Base-by-base conservation (phyloP, 2,888 invertebrate species). In the Lycocerus yunnanus region DNA sequence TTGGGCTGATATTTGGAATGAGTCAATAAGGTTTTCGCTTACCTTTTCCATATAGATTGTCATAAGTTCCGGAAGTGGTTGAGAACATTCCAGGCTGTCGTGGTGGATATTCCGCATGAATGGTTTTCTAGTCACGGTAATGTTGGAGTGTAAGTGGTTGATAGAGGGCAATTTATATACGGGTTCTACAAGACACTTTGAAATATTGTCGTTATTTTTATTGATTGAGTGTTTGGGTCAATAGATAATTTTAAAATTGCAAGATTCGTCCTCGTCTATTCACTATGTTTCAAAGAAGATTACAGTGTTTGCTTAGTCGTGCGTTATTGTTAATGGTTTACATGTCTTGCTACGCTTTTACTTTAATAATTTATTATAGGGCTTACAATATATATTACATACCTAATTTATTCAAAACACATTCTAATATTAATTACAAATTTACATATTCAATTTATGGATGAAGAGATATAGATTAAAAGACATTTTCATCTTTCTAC, bases 151-250 rank as follows among this genome's bases (percentile, higher is more conserved):
- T 69, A 74, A 69, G 71, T 68, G 74, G 66, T 61, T 76, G 78
- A 78, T 76, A 78, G 73, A 73, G 66, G 65, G 72, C 76, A 72
- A 76, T 78, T 76, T 78, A 78, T 78, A 74, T 76, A 77, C 70
- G 77, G 77, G 72, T 72, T 70, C 68, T 72, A 68, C 66, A 65
- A 68, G 77, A 71, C 72, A 68, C 69, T 70, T 72, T 74, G 74
- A 78, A 78, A 78, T 74, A 76, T 73, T 72, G 71, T 60, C 66
- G 65, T 68, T 72, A 67, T 27, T 71, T 77, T 69, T 78, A 76
- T 74, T 72, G 76, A 74, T 76, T 67, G 67, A 65, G 24, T 68
- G 69, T 71, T 69, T 69, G 67, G 72, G 60, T 70, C 76, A 74
- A 68, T 73, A 74, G 74, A 71, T 71, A 74, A 72, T 73, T 78